Conservation (phyloP, 2,797 vertebrate species). For the Dermochelys coriacea region DNA sequence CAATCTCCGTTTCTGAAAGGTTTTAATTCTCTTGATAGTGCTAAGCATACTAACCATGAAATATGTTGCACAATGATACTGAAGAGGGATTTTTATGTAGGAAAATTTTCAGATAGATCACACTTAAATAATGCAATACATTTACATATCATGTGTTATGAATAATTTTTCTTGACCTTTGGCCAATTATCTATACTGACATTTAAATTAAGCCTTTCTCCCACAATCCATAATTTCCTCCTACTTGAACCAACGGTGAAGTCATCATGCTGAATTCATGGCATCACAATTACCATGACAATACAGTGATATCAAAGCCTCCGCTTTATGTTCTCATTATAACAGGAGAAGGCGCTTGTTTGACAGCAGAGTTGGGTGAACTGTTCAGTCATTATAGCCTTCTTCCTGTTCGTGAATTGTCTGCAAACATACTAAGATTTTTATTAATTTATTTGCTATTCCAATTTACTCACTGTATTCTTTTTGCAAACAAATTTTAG, state of each 20-base stretch:
- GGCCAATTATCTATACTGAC: conserved; percentile 31
- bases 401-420: background rate
- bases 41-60: background rate
- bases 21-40: background rate
- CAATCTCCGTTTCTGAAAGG: background rate
- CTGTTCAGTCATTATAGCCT: background rate
- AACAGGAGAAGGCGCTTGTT: background rate
- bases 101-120: background rate
- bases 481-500: background rate
- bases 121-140: background rate
- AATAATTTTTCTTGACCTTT: conserved; percentile 32
- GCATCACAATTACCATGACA: conserved; percentile 62
- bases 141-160: accelerated
- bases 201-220: conserved; percentile 26
- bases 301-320: conserved; percentile 58
- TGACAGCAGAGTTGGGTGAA: conserved; percentile 31
- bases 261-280: conserved; percentile 43
- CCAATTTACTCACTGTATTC: background rate
- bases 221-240: conserved; percentile 3
- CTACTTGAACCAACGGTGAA: conserved; percentile 31
- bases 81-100: background rate
- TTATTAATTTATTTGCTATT: conserved; percentile 1
- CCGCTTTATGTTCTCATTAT: conserved; percentile 37
- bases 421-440: background rate
- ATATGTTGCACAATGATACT: background rate